These are phyloP conservation scores for Anolis apletophallus DNA, from an alignment of 2,797 vertebrate species.

Conservation along the genomic window DNA sequence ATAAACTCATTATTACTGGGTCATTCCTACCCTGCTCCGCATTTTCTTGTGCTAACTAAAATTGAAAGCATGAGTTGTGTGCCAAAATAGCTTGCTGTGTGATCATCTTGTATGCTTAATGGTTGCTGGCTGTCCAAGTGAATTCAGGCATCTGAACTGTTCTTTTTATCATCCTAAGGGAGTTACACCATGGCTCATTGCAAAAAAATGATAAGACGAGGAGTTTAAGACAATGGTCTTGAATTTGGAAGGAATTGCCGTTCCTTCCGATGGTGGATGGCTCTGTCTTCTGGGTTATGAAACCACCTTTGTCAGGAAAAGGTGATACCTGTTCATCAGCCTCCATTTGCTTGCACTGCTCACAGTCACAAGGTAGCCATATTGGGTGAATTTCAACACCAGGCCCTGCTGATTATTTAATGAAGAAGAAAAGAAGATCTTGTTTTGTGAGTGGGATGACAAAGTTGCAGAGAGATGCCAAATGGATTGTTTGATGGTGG, in stretches of 20 bases:
- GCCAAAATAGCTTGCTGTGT: slow-evolving; percentile 82
- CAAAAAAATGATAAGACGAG: slow-evolving; percentile 84
- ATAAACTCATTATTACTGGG: slow-evolving; percentile 71
- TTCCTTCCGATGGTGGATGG: slow-evolving; percentile 77
- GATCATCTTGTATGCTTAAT: slow-evolving; percentile 79
- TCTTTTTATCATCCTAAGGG: slow-evolving; percentile 90
- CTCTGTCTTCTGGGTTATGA: slow-evolving; percentile 73
- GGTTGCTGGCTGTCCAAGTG: slow-evolving; percentile 58
- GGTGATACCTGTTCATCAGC: slow-evolving; percentile 59
- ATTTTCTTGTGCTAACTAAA: slow-evolving; percentile 83
- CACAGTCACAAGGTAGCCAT: slow-evolving; percentile 61
- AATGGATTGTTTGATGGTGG: slow-evolving; percentile 57
- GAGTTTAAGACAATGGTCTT: slow-evolving; percentile 76
- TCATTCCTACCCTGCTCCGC: slow-evolving; percentile 56
- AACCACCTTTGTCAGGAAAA: slow-evolving; percentile 57
- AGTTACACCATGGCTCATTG: slow-evolving; percentile 99
- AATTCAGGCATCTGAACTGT: slow-evolving; percentile 76
- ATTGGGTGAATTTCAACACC: slow-evolving; percentile 50
- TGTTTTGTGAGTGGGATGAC: slow-evolving; percentile 66
- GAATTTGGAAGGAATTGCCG: slow-evolving; percentile 82
- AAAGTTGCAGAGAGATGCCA: slow-evolving; percentile 63
- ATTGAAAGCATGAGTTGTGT: slow-evolving; percentile 87
- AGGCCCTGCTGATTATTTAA: slow-evolving; percentile 56
- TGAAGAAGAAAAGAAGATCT: slow-evolving; percentile 71
- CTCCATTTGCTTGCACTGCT: slow-evolving; percentile 72